Base-by-base conservation (phyloP, 2,888 invertebrate species). In the Spilosoma lubricipeda region DNA sequence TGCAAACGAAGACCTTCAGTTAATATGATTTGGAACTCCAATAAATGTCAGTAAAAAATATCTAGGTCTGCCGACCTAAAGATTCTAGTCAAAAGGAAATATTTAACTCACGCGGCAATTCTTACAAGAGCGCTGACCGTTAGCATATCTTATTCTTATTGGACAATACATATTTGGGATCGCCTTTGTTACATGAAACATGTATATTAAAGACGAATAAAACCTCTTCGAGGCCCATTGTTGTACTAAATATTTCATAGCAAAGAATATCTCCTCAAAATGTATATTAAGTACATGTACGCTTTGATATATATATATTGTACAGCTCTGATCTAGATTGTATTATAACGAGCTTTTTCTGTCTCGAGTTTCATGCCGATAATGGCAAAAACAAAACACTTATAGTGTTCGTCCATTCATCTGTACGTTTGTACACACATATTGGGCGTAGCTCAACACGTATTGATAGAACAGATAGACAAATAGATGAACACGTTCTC, bases 101-200 rank as follows among this genome's bases (percentile, higher is more conserved):
- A 15, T 59, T 13, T 3, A 15, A 13, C 27, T 59, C 27, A 13
- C 27, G 4, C 13, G 13, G 27, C 27, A 48, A 36, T 52, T 63
- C 52, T 66, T 66, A 18, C 15, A 18, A 30, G 15, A 3, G 67
- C 66, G 33, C 30, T 71, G 66, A 71, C 52, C 71, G 71, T 71
- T 52, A 67, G 56, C 52, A 66, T 71, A 23, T 15, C 52, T 67
- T 52, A 59, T 67, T 56, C 42, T 66, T 30, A 36, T 71, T 66
- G 48, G 52, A 71, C 45, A 64, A 70, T n/a, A 27, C 42, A 63
- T 23, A 36, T 66, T 45, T 71, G 64, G 36, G 65, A 15, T 56
- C 33, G 18, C 23, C 39, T 70, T 52, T 42, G 52, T 66, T 67
- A 45, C 65, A 36, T 33, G 27, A 15, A 23, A 71, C 36, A 36